These are phyloP conservation scores for Protonemura montana DNA, from an alignment of 2,888 invertebrate genomes.

Conservation along the genomic window DNA sequence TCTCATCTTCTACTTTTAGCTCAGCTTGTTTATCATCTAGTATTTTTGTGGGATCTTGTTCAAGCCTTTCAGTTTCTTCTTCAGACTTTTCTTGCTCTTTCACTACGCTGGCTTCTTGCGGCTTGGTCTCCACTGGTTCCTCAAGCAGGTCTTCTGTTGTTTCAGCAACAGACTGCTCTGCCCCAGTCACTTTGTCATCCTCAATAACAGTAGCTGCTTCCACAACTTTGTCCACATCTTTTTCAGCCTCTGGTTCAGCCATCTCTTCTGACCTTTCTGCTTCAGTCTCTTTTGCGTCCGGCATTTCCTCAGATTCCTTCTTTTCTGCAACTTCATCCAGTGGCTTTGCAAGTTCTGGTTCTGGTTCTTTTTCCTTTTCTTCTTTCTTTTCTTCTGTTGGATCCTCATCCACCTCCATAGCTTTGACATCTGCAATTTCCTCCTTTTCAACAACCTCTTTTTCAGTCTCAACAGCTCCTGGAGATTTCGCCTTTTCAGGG, in stretches of 20 bases:
- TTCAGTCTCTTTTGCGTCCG: not conserved
- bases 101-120: not conserved
- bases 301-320: not conserved
- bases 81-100: not conserved
- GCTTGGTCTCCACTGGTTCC: not conserved
- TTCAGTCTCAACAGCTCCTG: conserved; percentile 31
- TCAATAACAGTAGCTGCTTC: not conserved
- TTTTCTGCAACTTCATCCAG: not conserved
- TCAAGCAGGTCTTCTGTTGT: not conserved
- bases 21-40: conserved; percentile 41
- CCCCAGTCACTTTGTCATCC: too few species aligned
- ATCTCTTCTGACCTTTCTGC: conserved; percentile 41
- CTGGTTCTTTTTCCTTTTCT: conserved; percentile 24
- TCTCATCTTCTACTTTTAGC: conserved; percentile 34
- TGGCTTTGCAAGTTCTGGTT: not conserved
- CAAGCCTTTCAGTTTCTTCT: not conserved
- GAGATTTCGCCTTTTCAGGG: conserved; percentile 48
- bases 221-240: conserved; percentile 43
- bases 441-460: conserved; percentile 52
- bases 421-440: conserved; percentile 49
- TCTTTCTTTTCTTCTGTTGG: conserved; percentile 42
- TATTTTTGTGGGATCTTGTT: conserved; percentile 31
- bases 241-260: conserved; percentile 41
- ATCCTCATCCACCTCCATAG: conserved; percentile 9
- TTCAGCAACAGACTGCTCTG: not conserved